A percentile compares a stretch with the other conserved stretches of the same genome.
Evolutionary conservation across 2,888 invertebrate species (phyloP).

Genomic region (Geophilus truncorum): DNA sequence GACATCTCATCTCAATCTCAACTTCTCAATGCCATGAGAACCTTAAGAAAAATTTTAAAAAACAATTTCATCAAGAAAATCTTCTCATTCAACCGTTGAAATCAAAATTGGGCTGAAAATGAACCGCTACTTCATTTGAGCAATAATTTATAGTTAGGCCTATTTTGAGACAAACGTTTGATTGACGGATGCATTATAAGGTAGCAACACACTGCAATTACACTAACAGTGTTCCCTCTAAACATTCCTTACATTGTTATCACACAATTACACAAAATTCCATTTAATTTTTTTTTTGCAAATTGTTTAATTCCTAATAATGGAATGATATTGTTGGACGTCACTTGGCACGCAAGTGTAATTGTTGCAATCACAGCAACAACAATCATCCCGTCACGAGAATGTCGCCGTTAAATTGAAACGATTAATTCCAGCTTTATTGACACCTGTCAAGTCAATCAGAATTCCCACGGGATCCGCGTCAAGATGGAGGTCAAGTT

Average conservation of each 20-base stretch:
- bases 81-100: neutral
- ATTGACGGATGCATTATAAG: neutral
- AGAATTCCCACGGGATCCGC: conserved; percentile 1
- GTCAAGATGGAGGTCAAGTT: neutral
- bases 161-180: conserved; percentile 6
- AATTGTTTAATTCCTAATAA: neutral
- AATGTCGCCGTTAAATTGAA: neutral
- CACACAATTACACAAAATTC: neutral
- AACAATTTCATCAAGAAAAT: neutral
- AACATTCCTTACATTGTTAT: neutral
- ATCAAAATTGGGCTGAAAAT: neutral
- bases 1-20: no score
- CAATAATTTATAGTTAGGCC: conserved; percentile 3
- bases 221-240: neutral
- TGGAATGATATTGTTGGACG: no score
- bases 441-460: conserved; percentile 20
- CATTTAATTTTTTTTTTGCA: neutral
- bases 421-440: neutral
- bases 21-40: no score
- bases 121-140: neutral
- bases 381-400: neutral
- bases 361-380: conserved; percentile 1
- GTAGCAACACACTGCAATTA: neutral
- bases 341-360: no score
- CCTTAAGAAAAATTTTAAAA: neutral